Conservation (phyloP, 2,888 invertebrate genomes). For the Euplagia quadripunctaria region DNA sequence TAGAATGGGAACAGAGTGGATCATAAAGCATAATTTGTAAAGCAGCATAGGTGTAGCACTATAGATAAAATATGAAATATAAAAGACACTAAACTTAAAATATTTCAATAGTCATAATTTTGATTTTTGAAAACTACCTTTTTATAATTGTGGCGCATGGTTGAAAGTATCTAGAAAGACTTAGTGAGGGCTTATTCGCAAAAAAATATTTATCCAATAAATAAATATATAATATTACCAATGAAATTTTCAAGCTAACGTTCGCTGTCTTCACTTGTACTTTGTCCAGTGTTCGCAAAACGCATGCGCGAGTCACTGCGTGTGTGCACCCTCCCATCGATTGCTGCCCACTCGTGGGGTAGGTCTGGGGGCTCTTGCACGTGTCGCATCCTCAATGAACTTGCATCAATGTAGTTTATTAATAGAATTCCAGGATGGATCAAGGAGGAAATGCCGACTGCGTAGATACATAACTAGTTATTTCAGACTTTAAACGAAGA, state of each 20-base stretch:
- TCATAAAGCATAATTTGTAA: too few relatives aligned
- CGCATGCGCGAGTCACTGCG: slow-evolving; percentile 75
- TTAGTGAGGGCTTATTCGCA: too few relatives aligned
- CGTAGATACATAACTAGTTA: background rate
- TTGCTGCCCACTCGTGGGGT: slow-evolving; percentile 77
- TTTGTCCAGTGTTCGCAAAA: slow-evolving; percentile 18
- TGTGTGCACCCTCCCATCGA: slow-evolving; percentile 73
- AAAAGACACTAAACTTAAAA: too few relatives aligned
- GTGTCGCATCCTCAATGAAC: slow-evolving; percentile 62
- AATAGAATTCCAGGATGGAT: slow-evolving; percentile 15
- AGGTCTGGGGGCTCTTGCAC: slow-evolving; percentile 74
- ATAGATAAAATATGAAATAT: too few relatives aligned
- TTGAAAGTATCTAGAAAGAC: too few relatives aligned
- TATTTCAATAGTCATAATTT: too few relatives aligned
- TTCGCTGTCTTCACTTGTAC: slow-evolving; percentile 61
- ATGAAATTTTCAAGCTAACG: background rate
- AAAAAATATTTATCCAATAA: background rate
- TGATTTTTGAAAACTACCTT: too few relatives aligned
- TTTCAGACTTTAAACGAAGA: background rate
- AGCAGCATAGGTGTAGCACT: too few relatives aligned
- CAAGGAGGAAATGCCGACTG: background rate
- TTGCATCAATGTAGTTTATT: slow-evolving; percentile 50
- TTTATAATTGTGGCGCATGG: too few relatives aligned
- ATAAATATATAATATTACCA: background rate
- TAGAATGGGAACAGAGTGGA: too few relatives aligned